Evolutionary conservation across 1,140 invertebrate species (phyloP), one percentile per base, ranked within the genome.

Genomic region (Eriosoma lanigerum): DNA sequence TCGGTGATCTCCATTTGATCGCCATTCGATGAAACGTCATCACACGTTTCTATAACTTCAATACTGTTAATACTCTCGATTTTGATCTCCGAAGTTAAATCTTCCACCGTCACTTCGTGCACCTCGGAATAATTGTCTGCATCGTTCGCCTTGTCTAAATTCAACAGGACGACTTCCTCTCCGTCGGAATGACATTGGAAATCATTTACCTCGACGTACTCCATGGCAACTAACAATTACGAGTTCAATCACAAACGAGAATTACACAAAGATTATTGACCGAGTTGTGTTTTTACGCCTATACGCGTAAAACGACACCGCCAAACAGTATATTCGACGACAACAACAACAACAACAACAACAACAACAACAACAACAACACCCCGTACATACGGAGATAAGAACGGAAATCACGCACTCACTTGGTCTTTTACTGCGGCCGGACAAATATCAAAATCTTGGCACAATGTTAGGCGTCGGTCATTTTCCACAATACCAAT

Each of bases 121-220:
- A 72, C 48, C 19, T 72, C 68, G 1, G 24, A 17, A 0, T 15
- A 50, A 29, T 72, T 46, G 12, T 72, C 19, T 1, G 4, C 24
- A 15, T 19, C 38, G 21, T 78, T 78, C 1, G 38, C 15, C 38
- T 78, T 78, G 38, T 78, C 75, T 6, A 78, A 21, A 12, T 78
- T 56, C 17, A 78, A 19, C 24, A 78, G 13, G 1, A 78, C 75
- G 21, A 78, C 75, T 26, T 78, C 75, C 13, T 78, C 75, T 13
- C 56, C 75, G 75, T 78, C 75, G 21, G 75, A 62, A 58, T 62
- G 75, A 46, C 75, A 78, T n/a, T 60, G 75, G 10, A 48, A 62
- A 46, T 78, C 56, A 3, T 48, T 78, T 3, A 60, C 75, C 9
- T 78, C 75, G 21, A 78, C 75, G 9, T 62, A 56, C 38, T 78